Evolutionary conservation across 2,888 invertebrate genomes (phyloP).

Genomic region (Chrysolina haemoptera): DNA sequence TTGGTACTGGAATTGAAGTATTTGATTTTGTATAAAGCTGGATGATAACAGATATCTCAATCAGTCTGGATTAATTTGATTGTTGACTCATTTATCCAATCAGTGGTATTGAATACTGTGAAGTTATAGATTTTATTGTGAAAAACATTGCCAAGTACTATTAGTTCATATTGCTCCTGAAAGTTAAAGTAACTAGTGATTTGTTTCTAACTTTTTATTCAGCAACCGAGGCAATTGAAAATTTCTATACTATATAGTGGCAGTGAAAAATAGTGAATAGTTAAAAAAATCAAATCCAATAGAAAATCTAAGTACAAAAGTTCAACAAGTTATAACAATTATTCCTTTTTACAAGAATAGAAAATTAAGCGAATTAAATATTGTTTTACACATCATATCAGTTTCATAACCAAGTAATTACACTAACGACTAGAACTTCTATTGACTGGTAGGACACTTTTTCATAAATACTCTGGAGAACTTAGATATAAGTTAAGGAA

Average conservation of each 20-base stretch:
- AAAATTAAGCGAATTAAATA: conserved; percentile 34
- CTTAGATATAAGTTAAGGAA: not conserved
- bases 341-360: conserved; percentile 34
- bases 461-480: conserved; percentile 44
- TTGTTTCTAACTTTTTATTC: conserved; percentile 39
- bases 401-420: conserved; percentile 36
- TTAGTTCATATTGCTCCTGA: conserved; percentile 55
- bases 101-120: not conserved
- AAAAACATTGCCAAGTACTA: conserved; percentile 37
- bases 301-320: conserved; percentile 52
- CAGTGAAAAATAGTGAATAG: conserved; percentile 64
- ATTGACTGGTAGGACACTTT: conserved; percentile 59
- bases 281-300: conserved; percentile 48
- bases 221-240: conserved; percentile 45
- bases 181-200: conserved; percentile 42
- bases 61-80: too few relatives aligned
- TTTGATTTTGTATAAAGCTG: too few relatives aligned
- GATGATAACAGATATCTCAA: too few relatives aligned
- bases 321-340: conserved; percentile 43
- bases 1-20: too few relatives aligned
- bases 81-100: too few relatives aligned
- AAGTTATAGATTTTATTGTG: conserved; percentile 22
- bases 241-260: conserved; percentile 59
- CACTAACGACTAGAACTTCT: conserved; percentile 60
- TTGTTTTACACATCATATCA: conserved; percentile 1